A percentile compares a stretch with the other conserved stretches of the same genome.
These are phyloP conservation scores for Drosophila mercatorum DNA, from an alignment of 2,888 invertebrate genomes.

Conservation along the genomic window DNA sequence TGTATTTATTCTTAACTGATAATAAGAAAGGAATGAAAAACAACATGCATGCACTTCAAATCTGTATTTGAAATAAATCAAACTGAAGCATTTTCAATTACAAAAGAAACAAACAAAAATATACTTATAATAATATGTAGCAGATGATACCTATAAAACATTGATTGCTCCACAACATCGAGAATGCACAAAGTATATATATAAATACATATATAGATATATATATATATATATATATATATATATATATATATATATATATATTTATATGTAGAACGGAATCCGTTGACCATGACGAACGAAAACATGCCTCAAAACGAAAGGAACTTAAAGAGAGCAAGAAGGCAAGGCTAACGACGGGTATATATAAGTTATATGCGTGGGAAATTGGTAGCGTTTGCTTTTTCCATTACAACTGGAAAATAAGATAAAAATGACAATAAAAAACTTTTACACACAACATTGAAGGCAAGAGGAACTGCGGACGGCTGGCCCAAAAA, in stretches of 20 bases:
- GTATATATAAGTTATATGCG: slow-evolving; percentile 41
- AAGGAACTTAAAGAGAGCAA: slow-evolving; percentile 67
- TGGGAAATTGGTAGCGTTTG: slow-evolving; percentile 63
- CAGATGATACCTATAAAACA: slow-evolving; percentile 75
- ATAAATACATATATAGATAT: slow-evolving; percentile 6
- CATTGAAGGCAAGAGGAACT: slow-evolving; percentile 79
- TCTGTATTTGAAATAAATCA: slow-evolving; percentile 13
- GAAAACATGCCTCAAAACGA: slow-evolving; percentile 79
- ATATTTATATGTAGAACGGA: slow-evolving; percentile 39
- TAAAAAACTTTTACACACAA: slow-evolving; percentile 77
- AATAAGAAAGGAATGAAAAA: slow-evolving; percentile 1
- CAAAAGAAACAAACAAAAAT: slow-evolving; percentile 7
- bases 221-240: slow-evolving; percentile 18
- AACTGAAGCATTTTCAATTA: slow-evolving; percentile 6
- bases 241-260: slow-evolving; percentile 20
- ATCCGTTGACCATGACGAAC: slow-evolving; percentile 60
- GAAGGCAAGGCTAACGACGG: slow-evolving; percentile 68
- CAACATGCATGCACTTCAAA: slow-evolving; percentile 25
- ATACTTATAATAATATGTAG: slow-evolving; percentile 36
- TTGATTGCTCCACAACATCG: slow-evolving; percentile 82
- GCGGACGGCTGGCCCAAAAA: slow-evolving; percentile 55
- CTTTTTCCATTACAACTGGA: slow-evolving; percentile 76
- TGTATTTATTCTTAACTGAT: neutral
- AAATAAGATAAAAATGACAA: slow-evolving; percentile 68
- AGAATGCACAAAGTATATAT: slow-evolving; percentile 73